A percentile compares a stretch with the other conserved stretches of the same genome.
These are phyloP conservation scores for Todiramphus saurophagus DNA, from an alignment of 2,113 vertebrate genomes.

Conservation along the genomic window DNA sequence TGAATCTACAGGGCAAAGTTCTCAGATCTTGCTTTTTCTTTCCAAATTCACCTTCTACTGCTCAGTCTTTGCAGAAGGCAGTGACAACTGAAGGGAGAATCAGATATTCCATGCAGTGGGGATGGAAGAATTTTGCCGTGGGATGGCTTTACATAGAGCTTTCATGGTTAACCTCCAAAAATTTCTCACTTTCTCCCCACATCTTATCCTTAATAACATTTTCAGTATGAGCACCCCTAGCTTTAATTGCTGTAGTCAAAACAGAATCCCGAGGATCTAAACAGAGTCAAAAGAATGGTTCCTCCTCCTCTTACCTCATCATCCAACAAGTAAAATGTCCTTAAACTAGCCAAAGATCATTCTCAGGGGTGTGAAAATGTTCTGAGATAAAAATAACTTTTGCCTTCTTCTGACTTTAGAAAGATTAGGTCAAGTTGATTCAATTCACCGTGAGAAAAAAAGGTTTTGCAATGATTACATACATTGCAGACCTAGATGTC, in stretches of 20 bases:
- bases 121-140: not conserved
- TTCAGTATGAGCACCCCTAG: not conserved
- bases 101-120: not conserved
- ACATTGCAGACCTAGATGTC: not conserved
- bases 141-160: not conserved
- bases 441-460: not conserved
- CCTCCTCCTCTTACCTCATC: not conserved
- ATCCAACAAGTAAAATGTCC: not conserved
- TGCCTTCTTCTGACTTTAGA: not conserved
- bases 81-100: not conserved
- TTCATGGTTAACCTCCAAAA: conserved; percentile 20
- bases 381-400: not conserved
- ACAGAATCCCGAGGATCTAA: conserved; percentile 11
- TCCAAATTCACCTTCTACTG: not conserved
- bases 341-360: not conserved
- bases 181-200: conserved; percentile 13
- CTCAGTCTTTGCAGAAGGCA: not conserved
- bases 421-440: not conserved
- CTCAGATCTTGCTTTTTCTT: not conserved
- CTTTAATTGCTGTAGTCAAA: conserved; percentile 20
- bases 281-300: not conserved
- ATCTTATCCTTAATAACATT: conserved; percentile 10
- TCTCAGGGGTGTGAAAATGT: not conserved
- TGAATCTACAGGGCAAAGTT: not conserved
- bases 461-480: not conserved